Conservation (phyloP, 2,113 vertebrate species). For the Coptodon rendalli region DNA sequence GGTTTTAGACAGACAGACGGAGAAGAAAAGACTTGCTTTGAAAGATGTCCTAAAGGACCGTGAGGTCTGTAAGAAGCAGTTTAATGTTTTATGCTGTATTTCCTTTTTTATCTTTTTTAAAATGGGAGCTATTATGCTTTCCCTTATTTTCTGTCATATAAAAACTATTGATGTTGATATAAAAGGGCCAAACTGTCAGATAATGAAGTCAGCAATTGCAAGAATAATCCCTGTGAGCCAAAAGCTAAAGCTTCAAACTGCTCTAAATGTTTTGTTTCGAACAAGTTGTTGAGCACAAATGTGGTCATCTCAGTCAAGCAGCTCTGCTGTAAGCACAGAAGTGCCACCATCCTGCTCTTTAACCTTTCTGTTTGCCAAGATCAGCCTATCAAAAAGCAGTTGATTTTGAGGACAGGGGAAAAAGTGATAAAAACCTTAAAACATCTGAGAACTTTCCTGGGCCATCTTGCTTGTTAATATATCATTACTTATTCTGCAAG, state of each 20-base stretch:
- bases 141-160: background rate
- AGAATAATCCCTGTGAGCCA: background rate
- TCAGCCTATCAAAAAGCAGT: background rate
- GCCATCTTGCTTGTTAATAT: too few relatives aligned
- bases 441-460: background rate
- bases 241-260: background rate
- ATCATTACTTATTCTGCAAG: background rate
- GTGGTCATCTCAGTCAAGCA: background rate
- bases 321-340: background rate
- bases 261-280: background rate
- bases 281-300: background rate
- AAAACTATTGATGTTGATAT: background rate
- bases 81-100: background rate
- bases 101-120: background rate
- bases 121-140: background rate
- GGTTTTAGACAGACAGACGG: background rate
- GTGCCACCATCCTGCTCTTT: background rate
- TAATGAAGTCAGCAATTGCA: background rate
- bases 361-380: background rate
- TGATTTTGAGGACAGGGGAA: background rate
- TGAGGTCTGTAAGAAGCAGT: background rate
- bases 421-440: background rate
- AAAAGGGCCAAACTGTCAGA: background rate
- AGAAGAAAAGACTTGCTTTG: background rate
- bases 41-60: slow-evolving; percentile 1